These are phyloP conservation scores for Bathynomus jamesi DNA, from an alignment of 1,140 invertebrate species.

Conservation along the genomic window DNA sequence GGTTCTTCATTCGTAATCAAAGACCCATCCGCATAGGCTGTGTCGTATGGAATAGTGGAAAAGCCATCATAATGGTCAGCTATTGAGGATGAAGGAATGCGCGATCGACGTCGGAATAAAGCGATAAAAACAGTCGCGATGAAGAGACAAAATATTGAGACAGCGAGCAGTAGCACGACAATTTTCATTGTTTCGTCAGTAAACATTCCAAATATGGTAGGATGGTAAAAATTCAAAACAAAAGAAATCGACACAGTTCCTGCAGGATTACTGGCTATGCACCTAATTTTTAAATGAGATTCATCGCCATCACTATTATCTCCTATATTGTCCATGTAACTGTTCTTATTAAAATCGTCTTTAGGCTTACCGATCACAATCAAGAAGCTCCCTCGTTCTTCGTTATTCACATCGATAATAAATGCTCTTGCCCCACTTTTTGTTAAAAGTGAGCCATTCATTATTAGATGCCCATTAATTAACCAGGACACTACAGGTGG, in stretches of 20 bases:
- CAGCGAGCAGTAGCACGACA: not conserved
- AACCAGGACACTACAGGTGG: slow-evolving; percentile 74
- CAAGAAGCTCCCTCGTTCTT: slow-evolving; percentile 27
- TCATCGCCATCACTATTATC: slow-evolving; percentile 61
- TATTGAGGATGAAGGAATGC: not conserved
- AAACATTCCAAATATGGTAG: not conserved
- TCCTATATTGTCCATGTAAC: slow-evolving; percentile 66
- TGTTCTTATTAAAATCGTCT: slow-evolving; percentile 56
- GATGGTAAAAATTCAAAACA: slow-evolving; percentile 48
- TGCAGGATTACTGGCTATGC: slow-evolving; percentile 70
- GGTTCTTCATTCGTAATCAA: not conserved
- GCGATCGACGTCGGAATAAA: not conserved
- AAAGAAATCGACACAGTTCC: slow-evolving; percentile 66
- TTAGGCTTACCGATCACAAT: slow-evolving; percentile 15
- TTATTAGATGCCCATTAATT: slow-evolving; percentile 69
- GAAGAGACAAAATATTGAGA: not conserved
- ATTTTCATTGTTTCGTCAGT: not conserved
- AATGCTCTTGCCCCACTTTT: slow-evolving; percentile 53
- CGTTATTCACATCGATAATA: slow-evolving; percentile 22
- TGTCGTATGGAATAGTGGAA: not conserved
- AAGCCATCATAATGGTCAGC: not conserved
- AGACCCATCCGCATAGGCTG: not conserved
- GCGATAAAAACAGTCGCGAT: not conserved
- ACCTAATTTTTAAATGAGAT: slow-evolving; percentile 52
- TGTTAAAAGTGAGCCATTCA: slow-evolving; percentile 59